A percentile compares a stretch with the other conserved stretches of the same genome.
These are phyloP conservation scores for Melanotaenia boesemani DNA, from an alignment of 2,797 vertebrate genomes.

Conservation along the genomic window DNA sequence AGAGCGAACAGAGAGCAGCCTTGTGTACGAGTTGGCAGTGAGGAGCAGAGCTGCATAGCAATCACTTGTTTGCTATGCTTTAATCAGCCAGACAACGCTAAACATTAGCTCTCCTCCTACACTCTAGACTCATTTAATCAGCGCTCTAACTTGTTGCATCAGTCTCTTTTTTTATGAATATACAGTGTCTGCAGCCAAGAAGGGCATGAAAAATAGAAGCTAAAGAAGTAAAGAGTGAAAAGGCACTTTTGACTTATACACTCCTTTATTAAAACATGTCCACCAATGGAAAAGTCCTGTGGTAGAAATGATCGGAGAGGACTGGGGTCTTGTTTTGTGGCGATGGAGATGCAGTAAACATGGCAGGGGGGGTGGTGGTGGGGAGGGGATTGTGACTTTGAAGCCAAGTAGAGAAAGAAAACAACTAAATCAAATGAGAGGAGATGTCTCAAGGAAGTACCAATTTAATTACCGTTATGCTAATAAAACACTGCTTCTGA, in stretches of 20 bases:
- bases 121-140: constrained; percentile 62
- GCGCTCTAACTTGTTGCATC: constrained; percentile 44
- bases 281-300: not conserved
- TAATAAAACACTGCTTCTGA: not conserved
- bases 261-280: constrained; percentile 20
- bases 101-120: constrained; percentile 70
- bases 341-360: constrained; percentile 14
- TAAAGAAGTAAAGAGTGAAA: not conserved
- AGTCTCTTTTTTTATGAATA: constrained; percentile 43
- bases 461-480: not conserved
- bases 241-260: constrained; percentile 17
- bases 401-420: not conserved
- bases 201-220: not conserved
- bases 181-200: constrained; percentile 22
- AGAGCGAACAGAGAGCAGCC: constrained; percentile 69
- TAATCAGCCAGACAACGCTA: constrained; percentile 73
- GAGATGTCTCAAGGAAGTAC: not conserved
- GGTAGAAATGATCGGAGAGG: not conserved
- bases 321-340: not conserved
- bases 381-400: not conserved
- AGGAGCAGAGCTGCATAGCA: constrained; percentile 79
- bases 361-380: not conserved
- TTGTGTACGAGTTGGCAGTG: constrained; percentile 73
- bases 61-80: constrained; percentile 73
- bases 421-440: not conserved